Evolutionary conservation across 2,113 vertebrate species (phyloP).

Genomic region (Tricholaema leucomelas): DNA sequence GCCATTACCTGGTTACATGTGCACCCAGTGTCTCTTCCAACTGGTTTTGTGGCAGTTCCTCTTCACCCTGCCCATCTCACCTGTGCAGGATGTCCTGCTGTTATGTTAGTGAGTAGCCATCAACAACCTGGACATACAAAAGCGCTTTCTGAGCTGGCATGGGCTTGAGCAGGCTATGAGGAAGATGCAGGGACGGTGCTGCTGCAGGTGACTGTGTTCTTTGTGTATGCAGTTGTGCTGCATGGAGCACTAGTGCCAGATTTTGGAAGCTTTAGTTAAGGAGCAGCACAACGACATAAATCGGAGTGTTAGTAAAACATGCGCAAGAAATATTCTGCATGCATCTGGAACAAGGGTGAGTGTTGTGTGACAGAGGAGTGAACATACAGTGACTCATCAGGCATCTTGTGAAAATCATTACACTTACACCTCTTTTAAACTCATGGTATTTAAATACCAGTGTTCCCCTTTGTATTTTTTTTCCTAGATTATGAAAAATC

Average conservation of each 20-base stretch:
- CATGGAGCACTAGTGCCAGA: background rate
- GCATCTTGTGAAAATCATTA: background rate
- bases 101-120: background rate
- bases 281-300: background rate
- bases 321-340: background rate
- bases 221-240: background rate
- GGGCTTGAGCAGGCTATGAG: background rate
- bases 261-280: background rate
- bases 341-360: background rate
- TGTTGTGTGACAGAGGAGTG: background rate
- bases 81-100: background rate
- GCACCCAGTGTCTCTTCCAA: constrained; percentile 8
- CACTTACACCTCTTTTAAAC: background rate
- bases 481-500: background rate
- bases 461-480: background rate
- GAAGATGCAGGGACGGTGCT: background rate
- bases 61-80: background rate
- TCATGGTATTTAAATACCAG: background rate
- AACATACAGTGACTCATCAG: background rate
- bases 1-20: background rate
- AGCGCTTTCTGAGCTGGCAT: background rate
- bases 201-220: background rate
- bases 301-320: background rate
- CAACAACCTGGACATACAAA: background rate
- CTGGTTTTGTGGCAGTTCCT: background rate